Percentiles rank a stretch among this genome's conserved stretches.
These are phyloP conservation scores for Liodrosophila aerea DNA, from an alignment of 2,888 invertebrate genomes.

Conservation along the genomic window DNA sequence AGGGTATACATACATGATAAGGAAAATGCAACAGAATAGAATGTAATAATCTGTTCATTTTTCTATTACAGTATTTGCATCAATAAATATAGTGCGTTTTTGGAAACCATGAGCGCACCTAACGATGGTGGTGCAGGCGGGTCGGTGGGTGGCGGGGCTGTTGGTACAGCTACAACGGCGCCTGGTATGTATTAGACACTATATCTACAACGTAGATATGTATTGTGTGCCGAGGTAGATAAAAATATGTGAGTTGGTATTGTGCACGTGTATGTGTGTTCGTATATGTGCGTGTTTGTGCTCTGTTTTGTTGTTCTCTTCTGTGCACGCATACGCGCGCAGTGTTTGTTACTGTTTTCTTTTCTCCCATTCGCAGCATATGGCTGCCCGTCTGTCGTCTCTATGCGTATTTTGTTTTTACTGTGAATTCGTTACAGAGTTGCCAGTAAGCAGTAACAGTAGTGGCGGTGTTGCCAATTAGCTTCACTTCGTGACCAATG, in stretches of 20 bases:
- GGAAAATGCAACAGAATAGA: constrained; percentile 39
- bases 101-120: constrained; percentile 73
- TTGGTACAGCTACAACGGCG: constrained; percentile 69
- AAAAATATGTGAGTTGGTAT: constrained; percentile 36
- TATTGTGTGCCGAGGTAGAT: constrained; percentile 27
- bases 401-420: constrained; percentile 64
- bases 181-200: constrained; percentile 67
- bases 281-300: constrained; percentile 24
- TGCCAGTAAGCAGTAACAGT: constrained; percentile 36
- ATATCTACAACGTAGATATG: constrained; percentile 37
- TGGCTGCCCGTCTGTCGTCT: constrained; percentile 24
- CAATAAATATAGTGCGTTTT: constrained; percentile 66
- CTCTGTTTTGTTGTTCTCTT: constrained; percentile 43
- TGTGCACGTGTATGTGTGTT: constrained; percentile 35
- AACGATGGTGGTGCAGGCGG: constrained; percentile 70
- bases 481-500: no score
- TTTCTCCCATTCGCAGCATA: constrained; percentile 55
- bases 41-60: constrained; percentile 4
- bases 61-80: constrained; percentile 61
- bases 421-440: constrained; percentile 66
- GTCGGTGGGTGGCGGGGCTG: constrained; percentile 62
- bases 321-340: constrained; percentile 50
- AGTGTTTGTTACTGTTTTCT: constrained; percentile 56
- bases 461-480: constrained; percentile 5
- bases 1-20: constrained; percentile 58